Evolutionary conservation across 1,140 invertebrate species (phyloP).

Genomic region (Coenobita brevimanus): DNA sequence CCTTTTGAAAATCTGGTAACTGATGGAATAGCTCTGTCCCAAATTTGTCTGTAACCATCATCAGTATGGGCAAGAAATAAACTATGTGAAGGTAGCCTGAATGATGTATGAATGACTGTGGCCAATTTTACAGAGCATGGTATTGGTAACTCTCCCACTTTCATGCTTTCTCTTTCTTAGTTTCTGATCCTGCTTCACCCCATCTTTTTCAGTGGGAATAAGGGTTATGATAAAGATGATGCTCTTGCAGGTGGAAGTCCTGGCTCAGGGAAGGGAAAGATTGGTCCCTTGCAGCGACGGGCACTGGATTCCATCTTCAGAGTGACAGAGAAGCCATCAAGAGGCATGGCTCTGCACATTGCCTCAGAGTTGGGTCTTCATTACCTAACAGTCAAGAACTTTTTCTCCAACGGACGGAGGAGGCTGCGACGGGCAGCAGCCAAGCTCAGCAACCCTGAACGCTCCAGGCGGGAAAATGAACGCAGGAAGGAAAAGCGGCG

Average conservation of each 20-base stretch:
- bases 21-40: too few species aligned
- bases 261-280: constrained; percentile 54
- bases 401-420: constrained; percentile 63
- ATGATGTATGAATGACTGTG: too few species aligned
- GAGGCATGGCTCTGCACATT: constrained; percentile 65
- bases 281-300: constrained; percentile 59
- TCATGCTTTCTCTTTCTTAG: too few species aligned
- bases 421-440: constrained; percentile 63
- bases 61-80: too few species aligned
- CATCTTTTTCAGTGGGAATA: too few species aligned
- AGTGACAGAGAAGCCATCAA: constrained; percentile 67
- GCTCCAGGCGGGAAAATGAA: constrained; percentile 63
- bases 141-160: too few species aligned
- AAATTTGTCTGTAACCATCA: too few species aligned
- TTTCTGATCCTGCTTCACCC: too few species aligned
- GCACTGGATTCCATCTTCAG: constrained; percentile 67
- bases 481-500: constrained; percentile 66
- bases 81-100: too few species aligned
- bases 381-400: constrained; percentile 68
- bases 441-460: constrained; percentile 58
- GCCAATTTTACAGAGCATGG: too few species aligned
- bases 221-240: background rate
- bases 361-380: constrained; percentile 64
- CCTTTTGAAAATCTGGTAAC: too few species aligned
- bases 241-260: background rate